Evolutionary conservation across 2,888 invertebrate genomes (phyloP).

Genomic region (Dioctria rufipes): DNA sequence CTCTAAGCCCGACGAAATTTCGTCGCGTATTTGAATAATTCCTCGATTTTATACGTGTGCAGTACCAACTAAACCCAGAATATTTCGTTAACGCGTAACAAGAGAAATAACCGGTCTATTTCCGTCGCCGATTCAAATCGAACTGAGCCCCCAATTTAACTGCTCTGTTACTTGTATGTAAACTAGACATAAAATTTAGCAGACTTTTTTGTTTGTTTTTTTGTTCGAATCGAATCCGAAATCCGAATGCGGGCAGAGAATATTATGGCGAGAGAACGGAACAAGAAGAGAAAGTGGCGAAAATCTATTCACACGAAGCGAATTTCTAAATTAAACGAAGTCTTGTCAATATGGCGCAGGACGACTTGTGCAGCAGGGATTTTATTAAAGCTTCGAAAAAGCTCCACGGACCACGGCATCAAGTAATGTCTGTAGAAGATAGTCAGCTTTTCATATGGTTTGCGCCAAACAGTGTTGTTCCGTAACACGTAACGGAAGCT

Average conservation of each 20-base stretch:
- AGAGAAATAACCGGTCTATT: constrained; percentile 32
- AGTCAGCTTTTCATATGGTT: constrained; percentile 21
- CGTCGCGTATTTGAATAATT: constrained; percentile 16
- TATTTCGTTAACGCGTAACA: neutral
- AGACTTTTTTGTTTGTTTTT: neutral
- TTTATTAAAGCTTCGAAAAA: constrained; percentile 18
- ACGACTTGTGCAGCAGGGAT: constrained; percentile 33
- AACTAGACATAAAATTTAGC: constrained; percentile 22
- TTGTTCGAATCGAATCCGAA: too few species aligned
- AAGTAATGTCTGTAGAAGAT: neutral
- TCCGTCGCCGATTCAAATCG: constrained; percentile 51
- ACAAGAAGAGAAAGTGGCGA: constrained; percentile 42
- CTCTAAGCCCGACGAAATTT: constrained; percentile 5
- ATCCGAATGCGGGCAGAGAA: constrained; percentile 6
- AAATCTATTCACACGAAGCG: constrained; percentile 42
- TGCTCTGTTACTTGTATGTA: constrained; percentile 21
- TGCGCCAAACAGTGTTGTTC: constrained; percentile 23
- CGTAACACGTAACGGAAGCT: constrained; percentile 18
- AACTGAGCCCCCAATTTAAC: constrained; percentile 39
- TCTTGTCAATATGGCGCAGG: constrained; percentile 40
- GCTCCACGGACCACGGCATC: neutral
- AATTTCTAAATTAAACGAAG: constrained; percentile 31
- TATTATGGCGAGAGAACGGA: constrained; percentile 2
- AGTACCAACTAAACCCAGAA: neutral
- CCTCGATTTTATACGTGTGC: constrained; percentile 1